Evolutionary conservation across 2,797 vertebrate genomes (phyloP).

Genomic region (Notamacropus eugenii): DNA sequence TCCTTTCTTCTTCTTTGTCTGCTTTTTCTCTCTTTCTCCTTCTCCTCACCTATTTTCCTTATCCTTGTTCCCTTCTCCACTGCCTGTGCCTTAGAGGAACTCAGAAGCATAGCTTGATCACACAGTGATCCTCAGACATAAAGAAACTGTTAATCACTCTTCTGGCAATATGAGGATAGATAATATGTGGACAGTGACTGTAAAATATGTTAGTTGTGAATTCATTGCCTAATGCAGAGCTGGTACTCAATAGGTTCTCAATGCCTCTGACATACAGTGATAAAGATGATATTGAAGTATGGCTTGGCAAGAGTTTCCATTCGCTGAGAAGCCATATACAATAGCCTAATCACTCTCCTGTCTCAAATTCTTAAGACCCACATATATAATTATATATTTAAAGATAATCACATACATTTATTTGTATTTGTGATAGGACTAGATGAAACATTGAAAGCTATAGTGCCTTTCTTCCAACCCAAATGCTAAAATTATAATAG

Average conservation of each 20-base stretch:
- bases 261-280: background rate
- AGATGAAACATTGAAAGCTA: background rate
- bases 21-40: background rate
- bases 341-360: background rate
- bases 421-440: background rate
- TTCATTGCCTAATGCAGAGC: background rate
- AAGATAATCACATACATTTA: background rate
- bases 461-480: background rate
- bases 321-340: background rate
- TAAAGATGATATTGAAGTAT: background rate
- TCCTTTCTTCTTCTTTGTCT: background rate
- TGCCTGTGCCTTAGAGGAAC: background rate
- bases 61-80: background rate
- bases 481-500: background rate
- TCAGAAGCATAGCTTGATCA: background rate
- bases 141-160: background rate
- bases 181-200: background rate
- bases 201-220: accelerated
- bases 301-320: background rate
- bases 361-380: background rate
- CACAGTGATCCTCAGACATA: background rate
- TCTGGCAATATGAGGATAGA: background rate
- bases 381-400: background rate
- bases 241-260: background rate
- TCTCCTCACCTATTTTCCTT: background rate